These are phyloP conservation scores for Colaptes auratus DNA, from an alignment of 2,113 vertebrate genomes.

Conservation along the genomic window DNA sequence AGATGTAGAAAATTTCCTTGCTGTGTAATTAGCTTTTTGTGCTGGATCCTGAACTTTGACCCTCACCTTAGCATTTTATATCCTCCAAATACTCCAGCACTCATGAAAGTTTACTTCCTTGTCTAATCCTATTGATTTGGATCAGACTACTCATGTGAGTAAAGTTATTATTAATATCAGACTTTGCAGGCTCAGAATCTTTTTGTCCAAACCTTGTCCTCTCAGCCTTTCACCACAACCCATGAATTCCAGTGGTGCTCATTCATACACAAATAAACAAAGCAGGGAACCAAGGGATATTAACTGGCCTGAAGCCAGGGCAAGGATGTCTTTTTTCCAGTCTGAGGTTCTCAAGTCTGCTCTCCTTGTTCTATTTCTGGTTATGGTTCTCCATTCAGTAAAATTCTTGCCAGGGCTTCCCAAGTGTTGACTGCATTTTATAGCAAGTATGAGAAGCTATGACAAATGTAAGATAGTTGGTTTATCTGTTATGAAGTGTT, in stretches of 20 bases:
- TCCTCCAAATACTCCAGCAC: background rate
- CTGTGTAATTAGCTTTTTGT: background rate
- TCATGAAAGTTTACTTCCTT: background rate
- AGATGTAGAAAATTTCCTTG: background rate
- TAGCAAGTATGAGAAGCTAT: background rate
- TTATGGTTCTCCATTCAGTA: background rate
- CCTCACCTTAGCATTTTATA: background rate
- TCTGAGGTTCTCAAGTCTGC: background rate
- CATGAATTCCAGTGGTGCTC: background rate
- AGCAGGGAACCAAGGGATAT: background rate
- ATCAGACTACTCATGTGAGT: background rate
- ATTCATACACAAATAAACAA: conserved; percentile 37
- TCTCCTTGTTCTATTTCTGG: background rate
- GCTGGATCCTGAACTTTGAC: background rate
- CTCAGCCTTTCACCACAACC: background rate
- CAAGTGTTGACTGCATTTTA: background rate
- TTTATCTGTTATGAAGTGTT: conserved; percentile 17
- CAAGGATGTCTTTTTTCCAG: background rate
- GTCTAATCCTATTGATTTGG: background rate
- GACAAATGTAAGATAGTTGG: background rate
- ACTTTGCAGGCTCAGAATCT: background rate
- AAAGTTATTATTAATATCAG: background rate
- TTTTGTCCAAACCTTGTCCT: background rate
- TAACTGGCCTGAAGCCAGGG: conserved; percentile 10
- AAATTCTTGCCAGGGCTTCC: background rate